Evolutionary conservation across 2,113 vertebrate species (phyloP), one percentile per base, ranked within the genome.

Genomic region (Isichthys henryi): DNA sequence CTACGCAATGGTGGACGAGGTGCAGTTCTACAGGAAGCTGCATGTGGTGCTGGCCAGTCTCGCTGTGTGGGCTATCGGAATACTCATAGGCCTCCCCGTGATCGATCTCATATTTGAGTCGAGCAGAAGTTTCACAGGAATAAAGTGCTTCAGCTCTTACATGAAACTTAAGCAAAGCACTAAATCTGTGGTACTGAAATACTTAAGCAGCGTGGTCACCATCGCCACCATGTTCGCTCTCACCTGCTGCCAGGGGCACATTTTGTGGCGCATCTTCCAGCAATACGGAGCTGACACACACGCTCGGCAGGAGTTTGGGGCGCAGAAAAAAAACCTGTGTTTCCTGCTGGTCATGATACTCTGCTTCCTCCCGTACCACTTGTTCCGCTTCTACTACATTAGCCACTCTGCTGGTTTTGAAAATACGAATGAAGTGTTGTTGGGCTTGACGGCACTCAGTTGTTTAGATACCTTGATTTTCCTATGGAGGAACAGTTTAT

Each of bases 291-390:
- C 90, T 0, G 93, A 93, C 3, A 91, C 95, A 31, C 23, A 31
- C 2, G 95, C 92, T 23, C 96, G 98, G 90, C 97, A 98, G 91
- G 97, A 98, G 17, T 98, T 98, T 82, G 96, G 96, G 95, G 96
- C 96, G 31, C 97, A 98, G 74, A 58, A 96, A 87, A 98, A 98
- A 93, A 98, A 97, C 66, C 19, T 98, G 46, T 94, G 95, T 91
- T 98, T 99, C 86, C 95, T 97, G 19, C 94, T 96, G 0, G 91
- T 99, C 89, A 97, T 98, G 90, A 90, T 98, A 31, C 83, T 94
- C 84, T 98, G 96, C 90, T 97, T 98, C 86, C 93, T 97, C 52
- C 98, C 98, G 7, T 97, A 98, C 91, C 97, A 97, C 43, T 56
- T 97, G 35, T 99, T 98, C 7, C 94, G 98, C 17, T 86, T 96